Percentiles rank a stretch among this genome's conserved stretches.
phyloP scores from a whole-genome alignment of 2,797 vertebrate species.

The Gadopsis bispinosus region DNA sequence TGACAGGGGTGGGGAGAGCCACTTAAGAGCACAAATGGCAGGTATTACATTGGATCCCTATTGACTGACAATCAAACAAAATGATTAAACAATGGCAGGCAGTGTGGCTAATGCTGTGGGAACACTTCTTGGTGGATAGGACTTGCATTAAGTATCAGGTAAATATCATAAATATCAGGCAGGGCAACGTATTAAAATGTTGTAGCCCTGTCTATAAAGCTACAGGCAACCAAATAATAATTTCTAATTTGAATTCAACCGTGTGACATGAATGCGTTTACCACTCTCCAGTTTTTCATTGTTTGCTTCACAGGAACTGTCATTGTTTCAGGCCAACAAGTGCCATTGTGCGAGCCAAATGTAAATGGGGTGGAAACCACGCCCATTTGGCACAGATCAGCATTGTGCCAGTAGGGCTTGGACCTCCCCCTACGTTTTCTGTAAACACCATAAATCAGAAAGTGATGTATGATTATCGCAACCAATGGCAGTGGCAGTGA shows the following conservation, averaged over 20 bases:
- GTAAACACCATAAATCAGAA: constrained; percentile 39
- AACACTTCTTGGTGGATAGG: neutral
- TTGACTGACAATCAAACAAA: constrained; percentile 12
- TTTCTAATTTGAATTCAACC: neutral
- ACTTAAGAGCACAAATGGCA: constrained; percentile 22
- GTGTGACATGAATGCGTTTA: neutral
- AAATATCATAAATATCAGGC: neutral
- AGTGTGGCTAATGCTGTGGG: neutral
- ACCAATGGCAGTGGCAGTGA: constrained; percentile 18
- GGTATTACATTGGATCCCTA: constrained; percentile 23
- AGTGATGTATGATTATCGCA: constrained; percentile 42
- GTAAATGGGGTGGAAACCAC: constrained; percentile 44
- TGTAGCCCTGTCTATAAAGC: neutral
- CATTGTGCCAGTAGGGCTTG: constrained; percentile 14
- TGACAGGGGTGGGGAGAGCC: constrained; percentile 31
- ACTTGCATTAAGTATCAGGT: neutral
- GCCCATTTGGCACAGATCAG: constrained; percentile 25
- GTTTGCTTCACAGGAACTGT: constrained; percentile 18
- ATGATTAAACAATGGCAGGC: constrained; percentile 5
- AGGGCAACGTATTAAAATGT: neutral
- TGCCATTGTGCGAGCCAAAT: constrained; percentile 32
- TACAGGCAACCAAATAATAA: neutral
- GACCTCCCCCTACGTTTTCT: constrained; percentile 10
- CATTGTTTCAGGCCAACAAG: constrained; percentile 5
- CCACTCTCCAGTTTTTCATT: constrained; percentile 11